Base-by-base conservation (phyloP, 2,888 invertebrate species). In the Nephrocerus scutellatus region DNA sequence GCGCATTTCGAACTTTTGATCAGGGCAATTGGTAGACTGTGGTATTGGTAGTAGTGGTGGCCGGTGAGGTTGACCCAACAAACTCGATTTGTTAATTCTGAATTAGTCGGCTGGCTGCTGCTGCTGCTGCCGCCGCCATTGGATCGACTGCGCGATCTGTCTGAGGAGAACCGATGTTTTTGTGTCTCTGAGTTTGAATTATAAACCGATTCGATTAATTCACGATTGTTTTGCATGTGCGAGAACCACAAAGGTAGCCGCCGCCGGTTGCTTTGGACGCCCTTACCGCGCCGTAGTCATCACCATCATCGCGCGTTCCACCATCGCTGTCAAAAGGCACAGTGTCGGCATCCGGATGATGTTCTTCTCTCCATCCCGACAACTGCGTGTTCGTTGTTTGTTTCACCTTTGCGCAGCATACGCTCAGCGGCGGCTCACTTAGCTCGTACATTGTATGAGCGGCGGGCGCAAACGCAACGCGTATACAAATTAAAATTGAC, bases 121-220 rank as follows among this genome's bases (percentile, higher is more conserved):
- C n/a, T n/a, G 40, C 30, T 34, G 30, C 19, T 43, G 24, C 12
- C 24, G 25, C 12, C 26, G 32, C 31, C 39, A 23, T 35, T 19
- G 22, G 33, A 22, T 41, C 19, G 23, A 24, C 24, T 24, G 37
- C 29, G 19, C 20, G 12, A 20, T 29, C 24, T 23, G 36, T 31
- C 34, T 30, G n/a, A 21, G 16, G 19, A 12, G 28, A 6, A 6
- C 13, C 20, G 6, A 16, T 35, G 34, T 36, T 36, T 39, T 30
- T 33, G 24, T 18, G 23, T 12, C 2, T 37, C 35, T 9, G 40
- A 46, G 40, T 36, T 40, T 46, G 43, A 46, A 46, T 46, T 46
- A 46, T 46, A 46, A 46, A 38, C 46, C 40, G 41, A 43, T 43
- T 46, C 46, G 35, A 43, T 46, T 41, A 46, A 46, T 46, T 43